Base-by-base conservation (phyloP, 1,140 invertebrate species). In the Cylas formicarius region DNA sequence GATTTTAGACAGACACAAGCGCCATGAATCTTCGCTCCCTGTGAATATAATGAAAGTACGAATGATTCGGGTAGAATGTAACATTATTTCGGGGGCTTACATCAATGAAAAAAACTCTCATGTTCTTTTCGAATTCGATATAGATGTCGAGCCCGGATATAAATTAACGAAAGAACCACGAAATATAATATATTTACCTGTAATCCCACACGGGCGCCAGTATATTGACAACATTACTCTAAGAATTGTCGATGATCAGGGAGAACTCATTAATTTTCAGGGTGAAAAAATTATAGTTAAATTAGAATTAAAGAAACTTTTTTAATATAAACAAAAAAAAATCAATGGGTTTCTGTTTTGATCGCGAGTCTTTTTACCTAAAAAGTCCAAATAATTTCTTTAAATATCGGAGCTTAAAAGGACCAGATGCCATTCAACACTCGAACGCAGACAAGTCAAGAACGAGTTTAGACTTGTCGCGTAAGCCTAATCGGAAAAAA, bases 131-230 rank as follows among this genome's bases (percentile, higher is more conserved):
- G 39, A 43, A 23, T 44, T 44, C 38, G 39, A 42, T 22, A 31
- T 49, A 9, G 40, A 39, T 23, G 32, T 41, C 18, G 46, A 41
- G 17, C 46, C 38, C 11, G 46, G 39, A 8, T 42, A 42, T 24
- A 37, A 28, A 31, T 14, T 42, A 8, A 23, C 40, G 2, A 40
- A 48, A 28, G 33, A 31, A 23, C 39, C 46, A 17, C 40, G 22
- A 29, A 48, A 48, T 26, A 35, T 48, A 19, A 48, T 40, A 21
- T 42, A 48, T 42, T 22, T 42, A 16, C 39, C 46, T 11, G 20
- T 42, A 4, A 48, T 21, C 8, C 23, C 42, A 0, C 5, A 18
- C n/a, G 42, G 42, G 7, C 42, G 32, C 23, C 42, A 44, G 32
- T 44, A 5, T 3, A 44, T 36, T 5, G 32, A 36, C 21, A 36